Evolutionary conservation across 2,797 vertebrate genomes (phyloP), one percentile per base, ranked within the genome.

Genomic region (Anisognathus igniventris): DNA sequence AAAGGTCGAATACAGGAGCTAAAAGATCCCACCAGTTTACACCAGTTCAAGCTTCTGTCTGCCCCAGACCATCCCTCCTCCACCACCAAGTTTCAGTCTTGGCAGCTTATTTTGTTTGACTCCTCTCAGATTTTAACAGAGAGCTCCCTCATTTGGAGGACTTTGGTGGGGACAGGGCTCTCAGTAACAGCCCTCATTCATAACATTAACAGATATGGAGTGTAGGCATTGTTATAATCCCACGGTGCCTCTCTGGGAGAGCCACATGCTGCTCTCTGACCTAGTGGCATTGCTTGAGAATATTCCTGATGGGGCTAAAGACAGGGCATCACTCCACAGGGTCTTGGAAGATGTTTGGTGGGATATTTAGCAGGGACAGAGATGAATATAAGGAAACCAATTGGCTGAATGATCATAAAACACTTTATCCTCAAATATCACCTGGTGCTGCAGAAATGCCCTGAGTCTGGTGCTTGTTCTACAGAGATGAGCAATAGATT

Each of bases 261-360:
- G 35, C 10, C 35, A 0, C 28, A 2, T 1, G 2, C 19, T 68
- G 39, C 31, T 84, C n/a, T 88, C 80, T 33, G 39, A 37, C 24
- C 12, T 19, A 17, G 11, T 37, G 47, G 23, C 25, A 20, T 39
- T 61, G 33, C 51, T 66, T 54, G 37, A 51, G 64, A 37, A 13
- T n/a, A 22, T 58, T 82, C 33, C 37, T 75, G 25, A 19, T 40
- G 23, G 42, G 42, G 15, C 45, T 19, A 45, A 56, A 82, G 25
- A 27, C 10, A 44, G 2, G 28, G 14, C 2, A 2, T 45, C 30
- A 12, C 21, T 57, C 22, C 20, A 31, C 10, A 5, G 12, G 2
- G 30, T 53, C 40, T 54, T 77, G 37, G 62, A 81, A 90, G 62
- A 28, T 16, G 4, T 50, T 56, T 40, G 18, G 19, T 30, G 28